phyloP scores from a whole-genome alignment of 2,797 vertebrate genomes.

The Tangara arthus region DNA sequence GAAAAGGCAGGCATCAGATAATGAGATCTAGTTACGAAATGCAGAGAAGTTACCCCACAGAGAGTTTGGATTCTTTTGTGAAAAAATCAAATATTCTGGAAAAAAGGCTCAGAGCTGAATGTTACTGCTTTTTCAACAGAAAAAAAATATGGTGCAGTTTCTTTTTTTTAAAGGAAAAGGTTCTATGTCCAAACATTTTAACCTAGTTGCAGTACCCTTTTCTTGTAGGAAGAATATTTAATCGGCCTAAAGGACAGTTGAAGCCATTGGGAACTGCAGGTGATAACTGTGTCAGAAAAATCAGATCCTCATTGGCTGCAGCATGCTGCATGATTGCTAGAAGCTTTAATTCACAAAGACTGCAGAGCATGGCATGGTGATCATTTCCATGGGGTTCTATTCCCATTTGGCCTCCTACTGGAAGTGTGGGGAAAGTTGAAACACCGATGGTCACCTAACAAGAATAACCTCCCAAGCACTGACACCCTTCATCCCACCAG shows the following conservation, averaged over 20 bases:
- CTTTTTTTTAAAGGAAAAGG: background rate
- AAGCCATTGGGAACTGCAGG: background rate
- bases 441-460: background rate
- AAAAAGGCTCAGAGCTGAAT: background rate
- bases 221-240: background rate
- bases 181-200: background rate
- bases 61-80: background rate
- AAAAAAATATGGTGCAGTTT: background rate
- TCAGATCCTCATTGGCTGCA: background rate
- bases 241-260: background rate
- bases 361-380: background rate
- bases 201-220: background rate
- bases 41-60: background rate
- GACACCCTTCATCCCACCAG: background rate
- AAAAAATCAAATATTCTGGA: background rate
- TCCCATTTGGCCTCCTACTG: background rate
- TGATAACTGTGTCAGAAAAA: background rate
- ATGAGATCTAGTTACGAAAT: background rate
- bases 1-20: background rate
- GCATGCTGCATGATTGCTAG: background rate
- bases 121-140: background rate
- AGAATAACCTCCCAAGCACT: background rate
- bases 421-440: background rate
- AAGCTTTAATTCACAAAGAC: background rate
- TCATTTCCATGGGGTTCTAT: background rate